Base-by-base conservation (phyloP, 1,140 invertebrate species). In the Epicauta chinensis region DNA sequence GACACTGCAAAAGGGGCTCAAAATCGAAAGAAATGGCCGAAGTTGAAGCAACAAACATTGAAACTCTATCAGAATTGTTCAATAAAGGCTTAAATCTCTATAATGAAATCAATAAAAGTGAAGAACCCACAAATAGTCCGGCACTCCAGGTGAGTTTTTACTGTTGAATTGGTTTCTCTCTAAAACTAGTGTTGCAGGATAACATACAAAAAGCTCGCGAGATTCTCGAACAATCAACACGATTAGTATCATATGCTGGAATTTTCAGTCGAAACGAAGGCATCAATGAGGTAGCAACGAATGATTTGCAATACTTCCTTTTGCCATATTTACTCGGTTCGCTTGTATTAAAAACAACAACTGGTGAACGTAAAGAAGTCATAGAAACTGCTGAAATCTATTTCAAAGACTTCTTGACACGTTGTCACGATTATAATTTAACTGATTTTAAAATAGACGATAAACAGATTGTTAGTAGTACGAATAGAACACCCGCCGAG, bases 231-330 rank as follows among this genome's bases (percentile, higher is more conserved):
- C 76, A 88, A 61, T 75, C 81, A 1, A 93, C 90, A 12, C 78
- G 75, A 56, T 68, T 91, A 41, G 89, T 93, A 0, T 92, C 88
- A 4, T 53, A 83, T 32, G 75, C 86, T 0, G 83, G 80, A 37
- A 78, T 97, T 69, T 97, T 96, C 62, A 94, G 91, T 69, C 68
- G 70, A 23, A 97, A 97, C 74, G 94, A 97, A 77, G 75, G 73
- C 16, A 75, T 92, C 35, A 89, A 93, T 43, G 94, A 97, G 75
- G 67, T 97, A 9, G 71, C 89, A 0, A 92, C 91, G 10, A 82
- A 84, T 55, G 84, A 92, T 63, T 67, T 97, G 2, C 90, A 89
- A 64, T 92, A 90, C 62, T 77, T 94, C 39, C 68, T 94, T 1
- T 64, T 94, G 11, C 92, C 92, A 0, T 89, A 83, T 13, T 71